Percentiles rank a stretch among this genome's conserved stretches.
Evolutionary conservation across 2,888 invertebrate genomes (phyloP).

Genomic region (Melikaiella ostensackeni): DNA sequence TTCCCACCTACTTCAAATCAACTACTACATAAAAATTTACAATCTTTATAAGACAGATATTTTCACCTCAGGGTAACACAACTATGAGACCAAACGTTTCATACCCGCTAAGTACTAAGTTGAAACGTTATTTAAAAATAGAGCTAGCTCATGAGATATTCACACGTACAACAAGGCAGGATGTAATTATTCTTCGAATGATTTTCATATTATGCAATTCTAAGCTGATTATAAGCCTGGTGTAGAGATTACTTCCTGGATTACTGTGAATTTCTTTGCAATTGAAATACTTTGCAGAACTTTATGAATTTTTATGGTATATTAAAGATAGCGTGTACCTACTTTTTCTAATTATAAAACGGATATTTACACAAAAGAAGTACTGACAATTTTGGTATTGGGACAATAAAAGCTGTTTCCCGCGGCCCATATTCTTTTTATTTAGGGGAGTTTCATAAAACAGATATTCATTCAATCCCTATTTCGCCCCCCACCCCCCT

Average conservation of each 20-base stretch:
- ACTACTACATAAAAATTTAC: not conserved
- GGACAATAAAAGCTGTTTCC: not conserved
- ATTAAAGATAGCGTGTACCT: not conserved
- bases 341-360: not conserved
- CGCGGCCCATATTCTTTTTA: not conserved
- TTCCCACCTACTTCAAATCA: not conserved
- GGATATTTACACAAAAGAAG: not conserved
- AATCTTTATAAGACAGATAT: not conserved
- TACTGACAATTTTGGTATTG: not conserved
- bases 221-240: not conserved
- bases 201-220: constrained; percentile 29
- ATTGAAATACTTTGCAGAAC: not conserved
- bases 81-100: not conserved
- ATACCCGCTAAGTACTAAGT: not conserved
- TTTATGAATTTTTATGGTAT: not conserved
- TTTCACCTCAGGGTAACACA: not conserved
- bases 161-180: not conserved
- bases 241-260: constrained; percentile 15
- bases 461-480: constrained; percentile 1
- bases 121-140: constrained; percentile 1
- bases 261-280: not conserved
- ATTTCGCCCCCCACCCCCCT: not conserved
- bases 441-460: constrained; percentile 14
- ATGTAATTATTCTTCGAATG: constrained; percentile 24
- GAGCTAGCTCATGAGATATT: constrained; percentile 13